Evolutionary conservation across 2,113 vertebrate species (phyloP).

Genomic region (Lamprologus callipterus): DNA sequence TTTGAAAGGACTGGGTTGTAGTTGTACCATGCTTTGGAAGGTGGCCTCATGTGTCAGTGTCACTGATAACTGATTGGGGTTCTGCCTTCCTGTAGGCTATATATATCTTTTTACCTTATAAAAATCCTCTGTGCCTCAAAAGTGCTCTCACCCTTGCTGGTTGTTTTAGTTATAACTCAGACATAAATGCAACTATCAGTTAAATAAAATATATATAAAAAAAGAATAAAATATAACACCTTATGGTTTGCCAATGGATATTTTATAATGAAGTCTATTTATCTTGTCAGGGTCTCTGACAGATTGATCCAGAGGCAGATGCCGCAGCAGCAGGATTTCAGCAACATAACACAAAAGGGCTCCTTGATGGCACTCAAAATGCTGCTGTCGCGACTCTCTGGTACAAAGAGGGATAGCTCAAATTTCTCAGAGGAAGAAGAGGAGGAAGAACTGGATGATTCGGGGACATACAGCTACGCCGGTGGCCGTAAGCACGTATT

Average conservation of each 20-base stretch:
- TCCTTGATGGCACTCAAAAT: constrained; percentile 70
- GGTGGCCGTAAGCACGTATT: constrained; percentile 78
- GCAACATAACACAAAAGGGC: constrained; percentile 60
- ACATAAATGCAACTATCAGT: neutral
- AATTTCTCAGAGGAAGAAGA: neutral
- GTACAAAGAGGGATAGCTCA: constrained; percentile 11
- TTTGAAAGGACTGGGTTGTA: neutral
- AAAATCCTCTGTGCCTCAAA: neutral
- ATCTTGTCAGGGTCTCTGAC: constrained; percentile 81
- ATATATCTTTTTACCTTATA: neutral
- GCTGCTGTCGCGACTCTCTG: constrained; percentile 71
- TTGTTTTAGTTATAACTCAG: neutral
- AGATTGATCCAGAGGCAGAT: constrained; percentile 79
- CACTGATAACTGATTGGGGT: neutral
- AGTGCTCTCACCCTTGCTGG: neutral
- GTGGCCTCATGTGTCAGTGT: neutral
- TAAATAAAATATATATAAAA: neutral
- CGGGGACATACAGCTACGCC: neutral
- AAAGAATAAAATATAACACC: neutral
- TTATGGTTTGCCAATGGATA: neutral
- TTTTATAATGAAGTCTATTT: neutral
- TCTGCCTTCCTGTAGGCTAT: neutral
- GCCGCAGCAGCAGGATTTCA: constrained; percentile 63
- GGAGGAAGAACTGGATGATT: constrained; percentile 21
- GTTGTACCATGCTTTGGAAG: neutral